These are phyloP conservation scores for Scaptomyza parva DNA, from an alignment of 2,888 invertebrate species.

Conservation along the genomic window DNA sequence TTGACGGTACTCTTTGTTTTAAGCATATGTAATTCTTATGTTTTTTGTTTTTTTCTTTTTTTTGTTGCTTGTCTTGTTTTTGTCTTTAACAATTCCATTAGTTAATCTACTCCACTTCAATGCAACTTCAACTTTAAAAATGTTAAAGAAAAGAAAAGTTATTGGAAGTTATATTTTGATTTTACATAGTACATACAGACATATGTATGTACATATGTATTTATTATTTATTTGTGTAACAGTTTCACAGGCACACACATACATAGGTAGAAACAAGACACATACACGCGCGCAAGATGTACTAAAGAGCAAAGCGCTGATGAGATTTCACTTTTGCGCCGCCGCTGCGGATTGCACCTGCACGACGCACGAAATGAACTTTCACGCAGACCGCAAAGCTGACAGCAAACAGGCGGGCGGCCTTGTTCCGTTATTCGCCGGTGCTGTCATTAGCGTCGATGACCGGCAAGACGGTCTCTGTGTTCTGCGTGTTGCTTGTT, in stretches of 20 bases:
- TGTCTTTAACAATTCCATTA: slow-evolving; percentile 22
- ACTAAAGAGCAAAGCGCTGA: slow-evolving; percentile 23
- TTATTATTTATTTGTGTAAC: slow-evolving; percentile 37
- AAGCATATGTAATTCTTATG: slow-evolving; percentile 7
- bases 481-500: slow-evolving; percentile 5
- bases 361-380: slow-evolving; percentile 42
- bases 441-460: slow-evolving; percentile 29
- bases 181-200: too few relatives aligned
- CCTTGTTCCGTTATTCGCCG: slow-evolving; percentile 54
- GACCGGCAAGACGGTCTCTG: slow-evolving; percentile 36
- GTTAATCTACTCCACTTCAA: slow-evolving; percentile 7
- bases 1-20: background rate
- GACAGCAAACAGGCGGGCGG: slow-evolving; percentile 36
- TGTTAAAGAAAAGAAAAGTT: slow-evolving; percentile 7
- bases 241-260: slow-evolving; percentile 27
- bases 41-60: background rate
- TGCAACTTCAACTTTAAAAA: slow-evolving; percentile 18
- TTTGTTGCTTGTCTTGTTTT: slow-evolving; percentile 3
- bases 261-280: slow-evolving; percentile 1
- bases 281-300: slow-evolving; percentile 2
- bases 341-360: slow-evolving; percentile 23
- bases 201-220: slow-evolving; percentile 1
- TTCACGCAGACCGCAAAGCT: slow-evolving; percentile 49
- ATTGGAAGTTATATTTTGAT: slow-evolving; percentile 19
- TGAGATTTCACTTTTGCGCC: slow-evolving; percentile 55